Percentiles rank a stretch among this genome's conserved stretches.
Evolutionary conservation across 2,888 invertebrate genomes (phyloP).

Genomic region (Rhogogaster chlorosoma): DNA sequence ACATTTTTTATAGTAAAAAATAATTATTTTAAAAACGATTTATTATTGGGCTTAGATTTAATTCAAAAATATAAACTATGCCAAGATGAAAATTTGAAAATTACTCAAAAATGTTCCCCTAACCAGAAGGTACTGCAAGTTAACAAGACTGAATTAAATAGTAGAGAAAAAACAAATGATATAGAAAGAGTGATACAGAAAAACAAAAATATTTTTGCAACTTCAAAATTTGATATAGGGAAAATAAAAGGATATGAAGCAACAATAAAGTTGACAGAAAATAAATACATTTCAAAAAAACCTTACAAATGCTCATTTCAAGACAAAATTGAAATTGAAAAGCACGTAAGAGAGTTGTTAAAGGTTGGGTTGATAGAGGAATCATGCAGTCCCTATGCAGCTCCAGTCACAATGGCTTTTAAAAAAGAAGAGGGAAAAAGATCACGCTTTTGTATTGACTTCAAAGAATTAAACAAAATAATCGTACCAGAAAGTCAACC

Average conservation of each 20-base stretch:
- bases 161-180: neutral
- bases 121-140: neutral
- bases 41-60: conserved; percentile 13
- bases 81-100: conserved; percentile 24
- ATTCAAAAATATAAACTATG: conserved; percentile 2
- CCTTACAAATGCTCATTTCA: too few relatives aligned
- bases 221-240: conserved; percentile 56
- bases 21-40: conserved; percentile 23
- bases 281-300: too few relatives aligned
- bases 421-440: conserved; percentile 55
- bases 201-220: conserved; percentile 48
- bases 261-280: too few relatives aligned
- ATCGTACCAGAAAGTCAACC: conserved; percentile 54
- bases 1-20: conserved; percentile 40
- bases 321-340: too few relatives aligned
- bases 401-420: conserved; percentile 54
- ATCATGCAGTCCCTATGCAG: conserved; percentile 54
- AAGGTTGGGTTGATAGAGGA: conserved; percentile 59
- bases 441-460: conserved; percentile 55
- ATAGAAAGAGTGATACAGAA: neutral
- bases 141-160: neutral
- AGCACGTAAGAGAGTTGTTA: too few relatives aligned
- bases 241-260: too few relatives aligned
- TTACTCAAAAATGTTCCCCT: neutral
- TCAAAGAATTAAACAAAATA: conserved; percentile 55